Conservation (phyloP, 2,888 invertebrate genomes). For the Chalcosyrphus nemorum region DNA sequence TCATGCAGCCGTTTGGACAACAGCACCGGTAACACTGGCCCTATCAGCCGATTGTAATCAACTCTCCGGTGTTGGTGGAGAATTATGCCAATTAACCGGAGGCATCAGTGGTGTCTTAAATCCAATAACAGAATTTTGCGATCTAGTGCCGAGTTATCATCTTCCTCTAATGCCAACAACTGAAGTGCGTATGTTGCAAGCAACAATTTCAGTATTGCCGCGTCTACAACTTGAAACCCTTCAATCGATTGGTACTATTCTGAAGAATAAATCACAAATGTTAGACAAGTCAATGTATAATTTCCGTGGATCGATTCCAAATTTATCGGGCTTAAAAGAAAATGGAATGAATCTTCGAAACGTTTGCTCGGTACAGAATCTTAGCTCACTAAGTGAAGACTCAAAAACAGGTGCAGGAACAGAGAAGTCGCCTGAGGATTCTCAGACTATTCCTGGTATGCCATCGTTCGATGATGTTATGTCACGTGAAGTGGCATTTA, state of each 20-base stretch:
- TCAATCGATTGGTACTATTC: slow-evolving; percentile 86
- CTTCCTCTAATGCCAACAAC: slow-evolving; percentile 84
- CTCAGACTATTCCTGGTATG: slow-evolving; percentile 75
- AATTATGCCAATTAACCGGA: slow-evolving; percentile 84
- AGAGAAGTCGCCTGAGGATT: slow-evolving; percentile 51
- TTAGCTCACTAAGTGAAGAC: slow-evolving; percentile 80
- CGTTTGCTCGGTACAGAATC: slow-evolving; percentile 83
- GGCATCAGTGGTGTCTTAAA: slow-evolving; percentile 87
- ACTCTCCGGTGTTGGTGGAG: slow-evolving; percentile 82
- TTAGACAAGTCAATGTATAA: slow-evolving; percentile 81
- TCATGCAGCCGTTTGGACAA: slow-evolving; percentile 89
- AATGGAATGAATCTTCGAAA: slow-evolving; percentile 79
- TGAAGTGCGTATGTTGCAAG: slow-evolving; percentile 87
- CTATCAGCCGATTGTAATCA: slow-evolving; percentile 85
- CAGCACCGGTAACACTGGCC: slow-evolving; percentile 87
- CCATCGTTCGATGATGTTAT: slow-evolving; percentile 83
- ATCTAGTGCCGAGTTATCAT: slow-evolving; percentile 88
- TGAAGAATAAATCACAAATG: slow-evolving; percentile 84
- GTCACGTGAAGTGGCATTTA: slow-evolving; percentile 88
- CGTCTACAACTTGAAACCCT: slow-evolving; percentile 89
- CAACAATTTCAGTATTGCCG: slow-evolving; percentile 89
- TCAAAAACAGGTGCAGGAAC: slow-evolving; percentile 50
- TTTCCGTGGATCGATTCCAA: slow-evolving; percentile 82
- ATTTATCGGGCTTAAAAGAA: slow-evolving; percentile 79
- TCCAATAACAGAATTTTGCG: slow-evolving; percentile 91